Conservation (phyloP, 2,888 invertebrate genomes). For the Cephus nigrinus region DNA sequence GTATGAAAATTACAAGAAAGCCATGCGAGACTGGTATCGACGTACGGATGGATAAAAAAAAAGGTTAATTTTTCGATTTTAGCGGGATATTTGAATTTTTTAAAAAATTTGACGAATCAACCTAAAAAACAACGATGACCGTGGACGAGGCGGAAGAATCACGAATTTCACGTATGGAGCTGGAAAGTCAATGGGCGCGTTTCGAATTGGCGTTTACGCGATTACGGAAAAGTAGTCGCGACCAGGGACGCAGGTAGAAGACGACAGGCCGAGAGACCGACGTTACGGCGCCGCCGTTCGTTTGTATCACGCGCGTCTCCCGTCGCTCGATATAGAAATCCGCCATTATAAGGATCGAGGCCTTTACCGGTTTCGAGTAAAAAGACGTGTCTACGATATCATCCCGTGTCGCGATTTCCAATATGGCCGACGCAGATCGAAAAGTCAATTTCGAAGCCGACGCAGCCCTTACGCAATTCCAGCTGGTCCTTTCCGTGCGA, state of each 20-base stretch:
- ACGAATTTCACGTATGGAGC: not conserved
- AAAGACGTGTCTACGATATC: not conserved
- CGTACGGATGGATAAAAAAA: not conserved
- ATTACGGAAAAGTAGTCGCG: not conserved
- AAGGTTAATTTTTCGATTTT: not conserved
- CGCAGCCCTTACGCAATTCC: not conserved
- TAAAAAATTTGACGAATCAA: not conserved
- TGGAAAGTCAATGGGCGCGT: not conserved
- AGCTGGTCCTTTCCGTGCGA: no score
- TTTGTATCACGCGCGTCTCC: conserved; percentile 51
- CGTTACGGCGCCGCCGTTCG: conserved; percentile 46
- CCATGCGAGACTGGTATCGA: not conserved
- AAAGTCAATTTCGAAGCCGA: not conserved
- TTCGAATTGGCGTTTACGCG: not conserved
- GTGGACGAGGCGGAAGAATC: not conserved
- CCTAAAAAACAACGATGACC: no score
- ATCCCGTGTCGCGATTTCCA: not conserved
- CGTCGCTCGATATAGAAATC: not conserved
- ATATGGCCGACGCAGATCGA: not conserved
- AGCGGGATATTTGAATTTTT: not conserved
- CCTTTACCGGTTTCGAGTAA: not conserved
- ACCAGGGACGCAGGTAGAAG: not conserved
- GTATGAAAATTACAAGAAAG: not conserved
- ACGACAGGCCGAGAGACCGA: conserved; percentile 17
- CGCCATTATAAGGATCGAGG: not conserved